Evolutionary conservation across 2,888 invertebrate genomes (phyloP), one percentile per base, ranked within the genome.

Genomic region (Synanthedon tipuliformis): DNA sequence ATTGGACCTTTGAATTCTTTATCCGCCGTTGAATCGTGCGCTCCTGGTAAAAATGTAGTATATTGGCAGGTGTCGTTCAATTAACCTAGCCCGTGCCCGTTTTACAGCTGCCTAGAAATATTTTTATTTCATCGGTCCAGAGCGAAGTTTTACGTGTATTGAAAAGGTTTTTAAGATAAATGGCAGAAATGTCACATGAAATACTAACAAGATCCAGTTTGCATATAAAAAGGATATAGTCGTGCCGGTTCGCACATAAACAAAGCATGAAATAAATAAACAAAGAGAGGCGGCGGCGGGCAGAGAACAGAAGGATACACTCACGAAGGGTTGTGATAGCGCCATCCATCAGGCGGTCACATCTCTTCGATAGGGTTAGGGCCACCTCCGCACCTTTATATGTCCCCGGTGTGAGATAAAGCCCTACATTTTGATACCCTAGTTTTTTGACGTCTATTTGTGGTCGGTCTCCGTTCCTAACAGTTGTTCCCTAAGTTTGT

Each of bases 361-460:
- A 81, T 81, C 73, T 70, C 77, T 81, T 83, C 86, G 86, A 86
- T 87, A 87, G 87, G 87, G 86, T 87, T 87, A 85, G 81, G 79
- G 75, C 79, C 79, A 79, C 74, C 79, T 81, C 79, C 78, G 78
- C 76, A 87, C 85, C 86, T 86, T 86, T 87, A 87, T 86, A 85
- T 59, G 76, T 86, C 87, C 86, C 87, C 66, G 71, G 86, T 79
- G 84, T 64, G 70, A 80, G 71, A 81, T 86, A 86, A 85, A 78
- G 73, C 75, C 78, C 73, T 78, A 71, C 73, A 75, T 73, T 69
- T 69, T 71, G 70, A 72, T 73, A 75, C 80, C 79, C 83, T 77
- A 81, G 80, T 84, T 84, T 84, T 87, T 85, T 86, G 83, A 82
- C 85, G 78, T 85, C 84, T 85, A 87, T 86, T 85, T 87, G 86